These are phyloP conservation scores for Actinostola sp. DNA, from an alignment of 92 coral and sea anemone species.

Conservation along the genomic window DNA sequence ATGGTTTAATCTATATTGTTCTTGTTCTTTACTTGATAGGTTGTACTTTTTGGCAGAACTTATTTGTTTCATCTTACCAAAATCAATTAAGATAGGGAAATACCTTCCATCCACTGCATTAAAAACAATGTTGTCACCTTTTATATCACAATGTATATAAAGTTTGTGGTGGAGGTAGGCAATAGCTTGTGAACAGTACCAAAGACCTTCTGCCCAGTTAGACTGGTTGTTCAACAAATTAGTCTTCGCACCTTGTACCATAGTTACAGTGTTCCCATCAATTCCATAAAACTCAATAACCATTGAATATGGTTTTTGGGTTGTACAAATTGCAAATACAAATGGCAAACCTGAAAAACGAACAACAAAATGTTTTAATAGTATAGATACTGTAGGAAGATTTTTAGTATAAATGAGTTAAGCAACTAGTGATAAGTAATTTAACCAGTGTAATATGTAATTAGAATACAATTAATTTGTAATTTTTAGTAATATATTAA, in stretches of 20 bases:
- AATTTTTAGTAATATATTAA: too few species aligned
- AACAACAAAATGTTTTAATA: not conserved
- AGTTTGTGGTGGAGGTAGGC: constrained; percentile 37
- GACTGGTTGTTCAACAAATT: not conserved
- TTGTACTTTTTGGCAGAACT: constrained; percentile 30
- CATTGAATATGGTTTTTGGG: constrained; percentile 34
- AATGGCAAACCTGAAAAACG: constrained; percentile 40
- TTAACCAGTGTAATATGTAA: too few species aligned
- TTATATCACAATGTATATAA: constrained; percentile 54
- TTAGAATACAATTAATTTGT: too few species aligned
- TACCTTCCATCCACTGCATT: constrained; percentile 1
- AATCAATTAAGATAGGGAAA: constrained; percentile 48
- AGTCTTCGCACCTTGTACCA: constrained; percentile 1
- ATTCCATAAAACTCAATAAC: constrained; percentile 54
- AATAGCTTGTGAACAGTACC: constrained; percentile 45
- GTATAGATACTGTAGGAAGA: too few species aligned
- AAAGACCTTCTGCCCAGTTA: constrained; percentile 26
- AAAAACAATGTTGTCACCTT: constrained; percentile 59
- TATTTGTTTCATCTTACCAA: constrained; percentile 39
- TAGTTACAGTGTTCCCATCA: constrained; percentile 30
- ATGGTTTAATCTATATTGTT: constrained; percentile 40
- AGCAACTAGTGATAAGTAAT: too few species aligned
- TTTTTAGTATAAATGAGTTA: too few species aligned
- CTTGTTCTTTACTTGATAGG: constrained; percentile 35
- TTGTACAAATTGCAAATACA: constrained; percentile 46